Base-by-base conservation (phyloP, 2,797 vertebrate genomes). In the Anolis apletophallus region DNA sequence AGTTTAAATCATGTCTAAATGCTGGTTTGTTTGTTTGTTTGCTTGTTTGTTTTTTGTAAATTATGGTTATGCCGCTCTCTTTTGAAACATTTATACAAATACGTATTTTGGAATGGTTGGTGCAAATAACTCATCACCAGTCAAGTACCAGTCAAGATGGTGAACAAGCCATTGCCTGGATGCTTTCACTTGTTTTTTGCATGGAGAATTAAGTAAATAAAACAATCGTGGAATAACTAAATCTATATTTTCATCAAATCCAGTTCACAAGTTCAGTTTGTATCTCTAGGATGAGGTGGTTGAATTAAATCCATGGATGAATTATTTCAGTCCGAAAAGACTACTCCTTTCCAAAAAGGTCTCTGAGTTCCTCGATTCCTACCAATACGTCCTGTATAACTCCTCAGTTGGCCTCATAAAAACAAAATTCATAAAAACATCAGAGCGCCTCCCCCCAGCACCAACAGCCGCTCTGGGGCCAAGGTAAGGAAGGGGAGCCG, bases 1-100 rank as follows among this genome's bases (percentile, higher is more conserved):
- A 23, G 54, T 2, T 46, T 23, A 13, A 23, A 40, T 64, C 1
- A 0, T 0, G 61, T 29, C 61, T 64, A 64, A 64, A 64, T 12
- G 26, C n/a, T 73, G 21, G 5, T 40, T 40, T 40, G 2, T 40
- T 40, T n/a, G n/a, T n/a, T 40, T 40, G 5, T 40, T 40, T 40
- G n/a, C n/a, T n/a, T n/a, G n/a, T n/a, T n/a, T n/a, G n/a, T 46
- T 26, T 6, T 46, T 54, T 0, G 78, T 78, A 87, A 77, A 76
- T 87, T 46, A 46, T 46, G 46, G 57, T 46, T 36, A 19, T 0
- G 0, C 54, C 55, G 26, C 11, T 0, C 59, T n/a, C 13, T 0
- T 72, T 40, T 77, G 1, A 52, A 61, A 87, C 12, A 11, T 7
- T 16, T 29, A 8, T 46, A 36, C 59, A 40, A 74, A 80, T 64